Evolutionary conservation across 2,797 vertebrate species (phyloP), one percentile per base, ranked within the genome.

Genomic region (Phataginus tricuspis): DNA sequence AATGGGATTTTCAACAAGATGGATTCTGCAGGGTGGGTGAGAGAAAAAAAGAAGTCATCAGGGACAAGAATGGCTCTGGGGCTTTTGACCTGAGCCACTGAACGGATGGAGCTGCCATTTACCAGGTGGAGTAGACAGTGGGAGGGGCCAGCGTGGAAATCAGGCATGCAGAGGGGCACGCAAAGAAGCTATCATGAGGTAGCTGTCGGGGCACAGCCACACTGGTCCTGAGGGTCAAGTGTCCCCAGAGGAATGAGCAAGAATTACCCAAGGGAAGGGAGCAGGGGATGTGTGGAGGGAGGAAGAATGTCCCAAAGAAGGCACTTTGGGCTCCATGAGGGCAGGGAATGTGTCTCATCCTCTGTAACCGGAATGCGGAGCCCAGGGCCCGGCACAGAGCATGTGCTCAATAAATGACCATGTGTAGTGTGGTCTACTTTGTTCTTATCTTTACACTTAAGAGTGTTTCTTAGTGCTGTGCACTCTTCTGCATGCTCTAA

Each of bases 121-220:
- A 23, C 71, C n/a, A 1, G 42, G 11, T 10, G 14, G 14, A 3
- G 16, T 1, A 5, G 68, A 12, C 68, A 10, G 7, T 0, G 31
- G n/a, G 61, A 51, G 31, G 25, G 1, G 2, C 19, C n/a, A 0
- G 2, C 0, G 16, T 45, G 61, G 27, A 66, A 25, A 6, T 14
- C 14, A 29, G 45, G 64, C 13, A n/a, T 2, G n/a, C 31, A 1
- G 29, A 10, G 55, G 25, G 39, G 72, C 37, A 25, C 14, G 12
- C 0, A 6, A 9, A 31, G 55, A 64, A 15, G 83, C 74, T 39
- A 19, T 34, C 25, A 0, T 23, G 15, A 29, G 25, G 39, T 31
- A 34, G 37, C 51, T 3, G 8, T 78, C 29, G 19, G 68, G 7
- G 55, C 27, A 7, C 13, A 55, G 5, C 9, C 23, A 18, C 1